Evolutionary conservation across 2,113 vertebrate genomes (phyloP).

Genomic region (Columba janthina): DNA sequence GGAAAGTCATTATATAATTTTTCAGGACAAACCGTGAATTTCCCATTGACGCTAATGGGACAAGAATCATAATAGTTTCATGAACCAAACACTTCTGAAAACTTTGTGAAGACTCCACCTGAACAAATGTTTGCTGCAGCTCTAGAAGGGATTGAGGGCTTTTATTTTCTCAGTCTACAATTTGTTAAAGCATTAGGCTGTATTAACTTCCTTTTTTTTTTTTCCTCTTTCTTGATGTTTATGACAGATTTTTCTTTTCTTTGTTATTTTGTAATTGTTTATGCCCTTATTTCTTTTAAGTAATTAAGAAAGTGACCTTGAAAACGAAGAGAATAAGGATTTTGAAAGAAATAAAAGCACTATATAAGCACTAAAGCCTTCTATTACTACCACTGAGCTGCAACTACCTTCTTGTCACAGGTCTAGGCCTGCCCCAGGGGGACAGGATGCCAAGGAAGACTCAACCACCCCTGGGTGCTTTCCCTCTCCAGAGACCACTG

Average conservation of each 20-base stretch:
- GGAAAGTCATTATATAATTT: not conserved
- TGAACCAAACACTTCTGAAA: not conserved
- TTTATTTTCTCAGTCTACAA: not conserved
- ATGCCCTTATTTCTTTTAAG: not conserved
- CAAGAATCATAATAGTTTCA: not conserved
- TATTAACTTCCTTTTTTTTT: not conserved
- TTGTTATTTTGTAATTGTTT: not conserved
- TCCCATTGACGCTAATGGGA: not conserved
- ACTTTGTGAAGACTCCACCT: not conserved
- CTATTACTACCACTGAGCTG: not conserved
- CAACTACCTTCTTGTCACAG: not conserved
- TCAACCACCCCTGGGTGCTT: fast-evolving
- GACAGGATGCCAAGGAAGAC: not conserved
- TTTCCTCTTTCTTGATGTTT: not conserved
- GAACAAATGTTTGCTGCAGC: not conserved
- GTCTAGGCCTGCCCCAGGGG: fast-evolving
- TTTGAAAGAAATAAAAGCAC: not conserved
- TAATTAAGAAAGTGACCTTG: slow-evolving; percentile 1
- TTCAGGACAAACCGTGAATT: not conserved
- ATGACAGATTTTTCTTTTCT: not conserved
- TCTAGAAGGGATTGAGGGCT: not conserved
- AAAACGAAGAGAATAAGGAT: not conserved
- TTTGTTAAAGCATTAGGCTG: not conserved
- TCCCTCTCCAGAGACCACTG: not conserved
- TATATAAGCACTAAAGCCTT: not conserved